These are phyloP conservation scores for Eledona agricola DNA, from an alignment of 2,888 invertebrate species.

Conservation along the genomic window DNA sequence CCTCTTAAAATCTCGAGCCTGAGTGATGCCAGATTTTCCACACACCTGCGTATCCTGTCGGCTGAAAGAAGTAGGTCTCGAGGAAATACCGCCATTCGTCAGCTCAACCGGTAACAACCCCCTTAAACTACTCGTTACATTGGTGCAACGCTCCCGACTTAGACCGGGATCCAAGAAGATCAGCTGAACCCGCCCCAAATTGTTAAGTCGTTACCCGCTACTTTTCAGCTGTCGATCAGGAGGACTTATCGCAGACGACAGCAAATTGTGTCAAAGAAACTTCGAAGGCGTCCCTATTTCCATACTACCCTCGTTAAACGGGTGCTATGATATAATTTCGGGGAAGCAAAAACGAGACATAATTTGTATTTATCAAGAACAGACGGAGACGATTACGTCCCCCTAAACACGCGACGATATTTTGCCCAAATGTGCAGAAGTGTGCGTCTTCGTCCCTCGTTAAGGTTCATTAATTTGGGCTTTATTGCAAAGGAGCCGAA, in stretches of 20 bases:
- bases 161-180: too few species aligned
- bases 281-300: constrained; percentile 4
- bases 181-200: constrained; percentile 38
- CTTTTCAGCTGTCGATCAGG: constrained; percentile 18
- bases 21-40: constrained; percentile 27
- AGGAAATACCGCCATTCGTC: constrained; percentile 52
- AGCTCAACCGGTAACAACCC: constrained; percentile 51
- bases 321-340: too few species aligned
- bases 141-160: constrained; percentile 48
- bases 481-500: too few species aligned
- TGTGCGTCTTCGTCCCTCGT: too few species aligned
- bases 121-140: constrained; percentile 53
- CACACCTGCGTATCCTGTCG: constrained; percentile 37
- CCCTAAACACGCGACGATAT: too few species aligned
- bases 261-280: constrained; percentile 23
- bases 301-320: too few species aligned
- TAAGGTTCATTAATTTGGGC: too few species aligned
- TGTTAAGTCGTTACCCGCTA: constrained; percentile 17
- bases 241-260: constrained; percentile 12
- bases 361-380: too few species aligned
- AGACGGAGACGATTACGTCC: too few species aligned
- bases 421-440: too few species aligned
- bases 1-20: constrained; percentile 15
- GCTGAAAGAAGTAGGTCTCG: constrained; percentile 34
- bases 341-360: too few species aligned